Evolutionary conservation across 1,140 invertebrate genomes (phyloP).

Genomic region (Zaprionus ghesquierei): DNA sequence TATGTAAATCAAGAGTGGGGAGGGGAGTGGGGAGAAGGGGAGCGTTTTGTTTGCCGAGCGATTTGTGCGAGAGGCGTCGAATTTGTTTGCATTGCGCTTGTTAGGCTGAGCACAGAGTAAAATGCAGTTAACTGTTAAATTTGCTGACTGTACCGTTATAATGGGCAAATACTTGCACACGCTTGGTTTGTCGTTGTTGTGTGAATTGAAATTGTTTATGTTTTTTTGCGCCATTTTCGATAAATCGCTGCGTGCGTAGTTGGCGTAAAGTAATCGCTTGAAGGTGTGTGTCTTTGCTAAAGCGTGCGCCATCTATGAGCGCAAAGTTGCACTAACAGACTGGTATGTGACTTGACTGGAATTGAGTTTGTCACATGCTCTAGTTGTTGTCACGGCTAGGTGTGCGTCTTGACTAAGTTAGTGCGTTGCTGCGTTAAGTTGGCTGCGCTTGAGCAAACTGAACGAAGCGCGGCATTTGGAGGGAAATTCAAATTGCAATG

Average conservation of each 20-base stretch:
- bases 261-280: not conserved
- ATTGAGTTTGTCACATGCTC: not conserved
- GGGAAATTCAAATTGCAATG: not conserved
- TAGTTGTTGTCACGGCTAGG: not conserved
- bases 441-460: not conserved
- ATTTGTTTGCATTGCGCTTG: slow-evolving; percentile 6
- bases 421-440: not conserved
- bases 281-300: not conserved
- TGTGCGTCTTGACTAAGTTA: too few species aligned
- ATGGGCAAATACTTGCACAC: not conserved
- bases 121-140: not conserved
- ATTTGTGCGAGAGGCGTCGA: too few species aligned
- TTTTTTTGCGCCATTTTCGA: slow-evolving; percentile 15
- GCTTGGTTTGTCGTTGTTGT: too few species aligned
- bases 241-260: not conserved
- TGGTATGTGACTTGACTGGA: not conserved
- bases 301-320: not conserved
- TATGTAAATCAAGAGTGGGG: slow-evolving; percentile 45
- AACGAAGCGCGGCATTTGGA: not conserved
- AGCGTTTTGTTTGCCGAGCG: not conserved
- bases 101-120: slow-evolving; percentile 10
- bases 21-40: not conserved
- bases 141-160: slow-evolving; percentile 14
- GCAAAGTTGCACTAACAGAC: not conserved
- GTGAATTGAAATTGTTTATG: not conserved